Evolutionary conservation across 2,888 invertebrate genomes (phyloP).

Genomic region (Conistra vaccinii): DNA sequence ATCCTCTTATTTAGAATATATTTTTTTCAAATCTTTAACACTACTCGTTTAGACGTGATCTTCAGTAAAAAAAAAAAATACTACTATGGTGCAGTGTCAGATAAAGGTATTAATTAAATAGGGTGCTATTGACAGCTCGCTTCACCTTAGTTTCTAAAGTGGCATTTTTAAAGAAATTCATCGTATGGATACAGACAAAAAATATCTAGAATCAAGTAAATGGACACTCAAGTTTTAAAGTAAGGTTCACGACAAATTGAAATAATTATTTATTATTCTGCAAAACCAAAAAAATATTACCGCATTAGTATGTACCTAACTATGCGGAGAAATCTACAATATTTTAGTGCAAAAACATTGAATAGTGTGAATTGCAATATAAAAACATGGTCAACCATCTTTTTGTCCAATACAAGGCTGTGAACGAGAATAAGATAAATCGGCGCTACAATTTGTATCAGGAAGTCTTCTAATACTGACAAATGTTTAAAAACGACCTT

Average conservation of each 20-base stretch:
- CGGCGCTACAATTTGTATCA: constrained; percentile 43
- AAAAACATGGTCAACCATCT: constrained; percentile 35
- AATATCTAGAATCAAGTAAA: too few relatives aligned
- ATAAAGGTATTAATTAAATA: too few relatives aligned
- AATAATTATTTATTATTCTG: not conserved
- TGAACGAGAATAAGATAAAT: constrained; percentile 35
- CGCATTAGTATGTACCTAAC: constrained; percentile 19
- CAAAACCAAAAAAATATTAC: not conserved
- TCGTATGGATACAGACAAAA: too few relatives aligned
- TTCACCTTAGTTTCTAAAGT: too few relatives aligned
- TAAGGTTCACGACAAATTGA: not conserved
- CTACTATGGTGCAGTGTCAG: too few relatives aligned
- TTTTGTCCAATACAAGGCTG: constrained; percentile 55
- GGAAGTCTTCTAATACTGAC: constrained; percentile 48
- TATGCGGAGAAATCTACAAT: constrained; percentile 7
- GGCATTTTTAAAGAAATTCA: too few relatives aligned
- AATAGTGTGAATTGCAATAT: constrained; percentile 21
- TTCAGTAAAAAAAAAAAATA: too few relatives aligned
- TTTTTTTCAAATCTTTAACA: too few relatives aligned
- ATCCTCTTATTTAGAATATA: too few relatives aligned
- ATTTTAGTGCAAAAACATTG: constrained; percentile 30
- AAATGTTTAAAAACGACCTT: constrained; percentile 37
- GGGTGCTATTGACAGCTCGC: too few relatives aligned
- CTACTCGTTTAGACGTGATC: too few relatives aligned
- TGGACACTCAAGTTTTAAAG: not conserved